These are phyloP conservation scores for Stenodera caucasica DNA, from an alignment of 2,888 invertebrate genomes.

Conservation along the genomic window DNA sequence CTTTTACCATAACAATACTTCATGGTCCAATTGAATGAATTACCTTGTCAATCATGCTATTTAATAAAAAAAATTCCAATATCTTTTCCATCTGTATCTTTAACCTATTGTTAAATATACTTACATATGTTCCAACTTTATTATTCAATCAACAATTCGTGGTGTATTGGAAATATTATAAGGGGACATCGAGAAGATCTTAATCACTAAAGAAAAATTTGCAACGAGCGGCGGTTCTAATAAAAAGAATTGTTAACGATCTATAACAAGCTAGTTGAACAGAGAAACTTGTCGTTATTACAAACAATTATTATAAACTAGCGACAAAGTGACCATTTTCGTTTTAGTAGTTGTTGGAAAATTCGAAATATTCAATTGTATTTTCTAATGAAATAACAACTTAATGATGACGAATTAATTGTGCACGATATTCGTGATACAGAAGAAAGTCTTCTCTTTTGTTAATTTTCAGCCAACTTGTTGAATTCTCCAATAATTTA, in stretches of 20 bases:
- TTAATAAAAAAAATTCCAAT: slow-evolving; percentile 17
- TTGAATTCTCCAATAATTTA: neutral
- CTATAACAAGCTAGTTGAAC: slow-evolving; percentile 10
- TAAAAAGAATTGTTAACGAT: slow-evolving; percentile 21
- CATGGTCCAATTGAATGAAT: slow-evolving; percentile 35
- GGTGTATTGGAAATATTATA: too few relatives aligned
- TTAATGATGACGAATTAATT: slow-evolving; percentile 1
- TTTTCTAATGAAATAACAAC: neutral
- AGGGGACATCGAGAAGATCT: neutral
- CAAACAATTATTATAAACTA: neutral
- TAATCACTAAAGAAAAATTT: neutral
- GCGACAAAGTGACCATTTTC: slow-evolving; percentile 20
- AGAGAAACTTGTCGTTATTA: slow-evolving; percentile 10
- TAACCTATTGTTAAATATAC: slow-evolving; percentile 13
- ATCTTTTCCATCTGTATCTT: slow-evolving; percentile 16
- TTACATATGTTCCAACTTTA: neutral
- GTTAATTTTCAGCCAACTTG: too few relatives aligned
- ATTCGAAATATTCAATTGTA: slow-evolving; percentile 21
- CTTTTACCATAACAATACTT: slow-evolving; percentile 30
- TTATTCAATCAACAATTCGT: slow-evolving; percentile 13
- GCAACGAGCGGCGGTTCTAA: slow-evolving; percentile 6
- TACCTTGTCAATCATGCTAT: slow-evolving; percentile 30
- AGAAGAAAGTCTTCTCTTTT: neutral
- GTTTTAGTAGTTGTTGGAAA: slow-evolving; percentile 27
- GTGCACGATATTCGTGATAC: neutral